Conservation (phyloP, 1,140 invertebrate genomes). For the Dreissena polymorpha region DNA sequence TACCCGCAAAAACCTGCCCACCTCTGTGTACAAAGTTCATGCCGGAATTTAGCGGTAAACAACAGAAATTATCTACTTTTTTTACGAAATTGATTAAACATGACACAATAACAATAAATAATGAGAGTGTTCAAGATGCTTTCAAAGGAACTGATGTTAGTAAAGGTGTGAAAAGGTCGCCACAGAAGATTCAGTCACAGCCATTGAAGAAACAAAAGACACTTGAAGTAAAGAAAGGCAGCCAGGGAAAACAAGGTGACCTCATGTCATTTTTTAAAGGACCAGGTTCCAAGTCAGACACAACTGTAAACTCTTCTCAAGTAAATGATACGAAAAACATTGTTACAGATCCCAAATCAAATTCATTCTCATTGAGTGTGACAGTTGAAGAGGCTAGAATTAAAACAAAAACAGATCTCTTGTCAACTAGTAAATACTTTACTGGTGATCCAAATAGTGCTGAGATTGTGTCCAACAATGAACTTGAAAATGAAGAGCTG, state of each 20-base stretch:
- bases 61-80: conserved; percentile 80
- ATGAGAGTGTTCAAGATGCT: not conserved
- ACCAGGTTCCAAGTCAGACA: not conserved
- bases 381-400: not conserved
- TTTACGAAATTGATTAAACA: conserved; percentile 68
- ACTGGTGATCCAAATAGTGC: not conserved
- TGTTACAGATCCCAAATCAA: not conserved
- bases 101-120: not conserved
- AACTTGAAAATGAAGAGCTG: not conserved
- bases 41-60: conserved; percentile 82
- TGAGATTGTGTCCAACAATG: not conserved
- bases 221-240: conserved; percentile 24
- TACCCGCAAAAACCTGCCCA: conserved; percentile 76
- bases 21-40: conserved; percentile 80
- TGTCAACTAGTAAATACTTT: conserved; percentile 30
- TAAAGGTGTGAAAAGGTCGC: conserved; percentile 27
- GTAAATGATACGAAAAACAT: not conserved
- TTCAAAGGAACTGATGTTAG: not conserved
- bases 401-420: conserved; percentile 9
- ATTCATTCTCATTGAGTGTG: not conserved
- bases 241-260: conserved; percentile 53
- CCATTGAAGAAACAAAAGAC: conserved; percentile 40
- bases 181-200: not conserved
- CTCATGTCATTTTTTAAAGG: conserved; percentile 52
- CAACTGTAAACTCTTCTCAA: not conserved